Evolutionary conservation across 1,140 invertebrate genomes (phyloP), one percentile per base, ranked within the genome.

Genomic region (Tetraneura akinire): DNA sequence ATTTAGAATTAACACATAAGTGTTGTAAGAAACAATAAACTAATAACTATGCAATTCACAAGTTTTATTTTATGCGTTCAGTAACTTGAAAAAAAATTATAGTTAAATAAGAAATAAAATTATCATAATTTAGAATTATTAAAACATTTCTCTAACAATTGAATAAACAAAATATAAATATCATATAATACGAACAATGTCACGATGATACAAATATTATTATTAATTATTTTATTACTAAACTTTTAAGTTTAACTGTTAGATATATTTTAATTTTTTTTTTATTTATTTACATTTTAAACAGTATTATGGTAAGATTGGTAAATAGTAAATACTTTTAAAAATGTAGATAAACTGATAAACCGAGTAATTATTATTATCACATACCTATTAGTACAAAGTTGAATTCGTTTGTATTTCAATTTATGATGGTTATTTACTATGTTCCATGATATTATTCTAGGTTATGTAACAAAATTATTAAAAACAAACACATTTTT

Each of bases 401-500:
- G 26, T 62, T 32, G 16, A 6, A 18, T 32, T 62, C 6, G 57
- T 32, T 18, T 62, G 21, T 23, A 57, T n/a, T n/a, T n/a, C n/a
- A n/a, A n/a, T n/a, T n/a, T n/a, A n/a, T n/a, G n/a, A n/a, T n/a
- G n/a, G n/a, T n/a, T n/a, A n/a, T n/a, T n/a, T n/a, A n/a, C n/a
- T 68, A 0, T 68, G 16, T 47, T 68, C 42, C 66, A 68, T 47
- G 66, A 68, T 16, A 47, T 45, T 26, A 42, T 68, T 26, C 45
- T 47, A 68, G 66, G 66, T 26, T 68, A 68, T 68, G 66, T 68
- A 68, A 68, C 66, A 47, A 68, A 68, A 14, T 23, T 37, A 23
- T 68, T 37, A 37, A 64, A 45, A 68, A 68, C 26, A 66, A 66
- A 66, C 64, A 68, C 66, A 68, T 68, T 68, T 68, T 47, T 45